Base-by-base conservation (phyloP, 2,888 invertebrate species). In the Conops quadrifasciatus region DNA sequence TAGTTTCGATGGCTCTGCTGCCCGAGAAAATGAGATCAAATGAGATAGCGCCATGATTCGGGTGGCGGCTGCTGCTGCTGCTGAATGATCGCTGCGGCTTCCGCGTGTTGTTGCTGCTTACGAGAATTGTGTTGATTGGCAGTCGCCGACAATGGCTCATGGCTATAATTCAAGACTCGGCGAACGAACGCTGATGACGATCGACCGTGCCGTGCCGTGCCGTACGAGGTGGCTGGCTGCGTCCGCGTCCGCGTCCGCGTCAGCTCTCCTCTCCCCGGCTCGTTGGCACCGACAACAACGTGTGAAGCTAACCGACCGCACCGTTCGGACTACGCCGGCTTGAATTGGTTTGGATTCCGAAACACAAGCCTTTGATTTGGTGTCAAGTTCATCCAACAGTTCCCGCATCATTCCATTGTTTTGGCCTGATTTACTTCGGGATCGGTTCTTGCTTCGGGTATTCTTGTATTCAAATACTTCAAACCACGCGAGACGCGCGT, bases 381-480 rank as follows among this genome's bases (percentile, higher is more conserved):
- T 82, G 82, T 82, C 82, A 82, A 82, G 82, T 82, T 82, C 80
- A 82, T 80, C 82, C 81, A 82, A 82, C 80, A 81, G 81, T 82
- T 82, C 26, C 15, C 58, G 15, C 19, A 9, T 53, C 2, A 19
- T 53, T 21, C 21, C 21, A 2, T 7, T n/a, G 19, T 24, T 24
- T 24, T 53, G 21, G 7, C 4, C n/a, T n/a, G 49, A 5, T 16
- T 24, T 19, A 21, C 21, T n/a, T n/a, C n/a, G n/a, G n/a, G n/a
- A n/a, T n/a, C n/a, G n/a, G 21, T 53, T 2, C 24, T 58, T 24
- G 15, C 21, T 58, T 58, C 58, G 0, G 5, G 15, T 47, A 16
- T 26, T 15, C 15, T 13, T 45, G 63, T 63, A 63, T 63, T 63
- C 47, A 63, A 63, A 47, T 63, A 47, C 21, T 9, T 26, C 16